Conservation (phyloP, 1,140 invertebrate species). For the Achroia grisella region DNA sequence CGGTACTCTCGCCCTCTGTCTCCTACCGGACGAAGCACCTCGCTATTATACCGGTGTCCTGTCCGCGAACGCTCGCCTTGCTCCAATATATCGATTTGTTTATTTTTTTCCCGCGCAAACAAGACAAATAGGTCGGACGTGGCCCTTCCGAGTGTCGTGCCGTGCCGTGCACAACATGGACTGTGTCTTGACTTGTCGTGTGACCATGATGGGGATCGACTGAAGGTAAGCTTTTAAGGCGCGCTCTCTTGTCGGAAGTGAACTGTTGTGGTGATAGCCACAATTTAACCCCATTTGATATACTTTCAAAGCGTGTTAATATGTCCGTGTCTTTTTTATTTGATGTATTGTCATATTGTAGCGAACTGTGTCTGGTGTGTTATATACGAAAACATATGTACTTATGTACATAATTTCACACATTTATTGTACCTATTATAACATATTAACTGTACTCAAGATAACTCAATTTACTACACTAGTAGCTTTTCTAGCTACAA, state of each 20-base stretch:
- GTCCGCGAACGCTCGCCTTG: conserved; percentile 59
- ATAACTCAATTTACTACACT: too few species aligned
- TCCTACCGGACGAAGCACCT: conserved; percentile 57
- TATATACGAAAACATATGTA: too few species aligned
- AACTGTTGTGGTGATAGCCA: too few species aligned
- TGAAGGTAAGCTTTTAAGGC: conserved; percentile 8
- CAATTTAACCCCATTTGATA: neutral
- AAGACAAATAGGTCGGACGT: conserved; percentile 41
- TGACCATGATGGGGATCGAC: conserved; percentile 6
- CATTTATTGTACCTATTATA: too few species aligned
- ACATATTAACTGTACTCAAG: too few species aligned
- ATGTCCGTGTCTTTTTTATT: neutral
- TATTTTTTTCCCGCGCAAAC: conserved; percentile 60
- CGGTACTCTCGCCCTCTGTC: conserved; percentile 32
- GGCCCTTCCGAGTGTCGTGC: conserved; percentile 45
- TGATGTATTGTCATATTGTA: too few species aligned
- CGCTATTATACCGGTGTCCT: conserved; percentile 66
- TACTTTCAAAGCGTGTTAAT: neutral
- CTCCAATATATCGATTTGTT: conserved; percentile 65
- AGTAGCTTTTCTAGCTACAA: too few species aligned
- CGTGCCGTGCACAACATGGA: conserved; percentile 6
- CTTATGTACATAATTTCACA: too few species aligned
- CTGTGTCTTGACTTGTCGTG: neutral
- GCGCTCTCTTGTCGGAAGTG: too few species aligned
- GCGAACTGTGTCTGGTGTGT: too few species aligned